Percentiles rank a stretch among this genome's conserved stretches.
phyloP scores from a whole-genome alignment of 2,888 invertebrate species.

The Syritta pipiens region DNA sequence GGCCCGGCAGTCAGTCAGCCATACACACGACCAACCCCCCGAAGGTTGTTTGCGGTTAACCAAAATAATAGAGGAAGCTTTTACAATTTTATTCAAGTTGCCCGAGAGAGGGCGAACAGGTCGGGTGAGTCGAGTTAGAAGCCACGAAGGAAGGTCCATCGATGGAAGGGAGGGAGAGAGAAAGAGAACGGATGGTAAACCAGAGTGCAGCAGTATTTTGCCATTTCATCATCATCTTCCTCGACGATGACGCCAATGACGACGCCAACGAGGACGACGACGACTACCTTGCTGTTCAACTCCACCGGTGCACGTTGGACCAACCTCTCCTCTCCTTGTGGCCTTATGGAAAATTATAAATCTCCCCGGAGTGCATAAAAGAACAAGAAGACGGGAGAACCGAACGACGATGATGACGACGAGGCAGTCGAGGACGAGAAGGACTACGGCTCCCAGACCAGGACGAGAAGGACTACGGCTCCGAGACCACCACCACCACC shows the following conservation, averaged over 20 bases:
- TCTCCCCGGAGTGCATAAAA: conserved; percentile 62
- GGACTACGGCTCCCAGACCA: background rate
- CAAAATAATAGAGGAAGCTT: conserved; percentile 69
- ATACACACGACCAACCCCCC: conserved; percentile 39
- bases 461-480: too few species aligned
- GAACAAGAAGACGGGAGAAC: conserved; percentile 42
- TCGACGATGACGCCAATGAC: conserved; percentile 20
- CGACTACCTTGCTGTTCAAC: conserved; percentile 9
- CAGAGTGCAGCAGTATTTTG: conserved; percentile 33
- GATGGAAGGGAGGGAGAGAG: background rate
- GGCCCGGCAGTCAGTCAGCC: conserved; percentile 53
- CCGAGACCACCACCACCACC: too few species aligned
- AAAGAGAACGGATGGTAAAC: conserved; percentile 2
- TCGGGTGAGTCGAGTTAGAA: too few species aligned
- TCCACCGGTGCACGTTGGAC: conserved; percentile 60
- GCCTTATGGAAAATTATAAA: conserved; percentile 67
- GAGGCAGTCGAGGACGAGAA: background rate
- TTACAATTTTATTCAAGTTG: conserved; percentile 68
- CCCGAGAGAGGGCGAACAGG: conserved; percentile 23
- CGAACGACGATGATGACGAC: conserved; percentile 28
- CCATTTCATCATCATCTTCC: conserved; percentile 60
- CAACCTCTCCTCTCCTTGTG: conserved; percentile 40
- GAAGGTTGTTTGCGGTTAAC: conserved; percentile 67
- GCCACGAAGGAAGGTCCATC: too few species aligned
- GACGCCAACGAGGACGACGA: background rate